Base-by-base conservation (phyloP, 2,113 vertebrate genomes). In the Coracopsis vasa region DNA sequence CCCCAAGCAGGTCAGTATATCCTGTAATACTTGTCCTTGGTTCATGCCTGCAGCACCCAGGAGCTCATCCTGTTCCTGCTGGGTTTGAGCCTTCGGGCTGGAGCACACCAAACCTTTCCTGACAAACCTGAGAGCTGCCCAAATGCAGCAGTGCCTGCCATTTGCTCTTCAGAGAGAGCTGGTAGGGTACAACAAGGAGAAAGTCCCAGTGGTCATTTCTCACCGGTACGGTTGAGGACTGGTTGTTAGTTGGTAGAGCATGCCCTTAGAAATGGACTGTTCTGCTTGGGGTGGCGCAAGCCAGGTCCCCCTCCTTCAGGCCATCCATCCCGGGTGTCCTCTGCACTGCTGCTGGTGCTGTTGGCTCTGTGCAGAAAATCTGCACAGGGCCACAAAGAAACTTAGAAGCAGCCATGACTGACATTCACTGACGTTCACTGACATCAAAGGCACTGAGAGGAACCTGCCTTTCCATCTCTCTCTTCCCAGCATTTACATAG, bases 381-480 rank as follows among this genome's bases (percentile, higher is more conserved):
- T 73, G 66, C 73, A 29, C 3, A 2, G n/a, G 66, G 44, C n/a
- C 19, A 4, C 17, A 53, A 56, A 45, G 90, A 86, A 80, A 48
- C 25, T 10, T 31, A 9, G 88, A 75, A 88, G 90, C 0, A 1
- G 75, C 79, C 0, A 1, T 15, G 71, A 72, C 17, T 37, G 74
- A n/a, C n/a, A n/a, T n/a, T n/a, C n/a, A n/a, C n/a, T n/a, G n/a
- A n/a, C n/a, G n/a, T n/a, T n/a, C 66, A 14, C 45, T 19, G 75
- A 80, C 92, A 86, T 90, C 92, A 95, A 92, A 95, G 88, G 67
- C 58, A 33, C 79, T 9, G 41, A 0, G 0, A 77, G 80, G 50
- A 95, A 66, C 91, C 69, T 80, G 80, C 75, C 29, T 78, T 92
- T 91, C 64, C 71, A 78, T 66, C 86, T 27, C 39, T 27, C 39